A percentile compares a stretch with the other conserved stretches of the same genome.
Evolutionary conservation across 1,140 invertebrate genomes (phyloP).

Genomic region (Tetramorium parvispinum): DNA sequence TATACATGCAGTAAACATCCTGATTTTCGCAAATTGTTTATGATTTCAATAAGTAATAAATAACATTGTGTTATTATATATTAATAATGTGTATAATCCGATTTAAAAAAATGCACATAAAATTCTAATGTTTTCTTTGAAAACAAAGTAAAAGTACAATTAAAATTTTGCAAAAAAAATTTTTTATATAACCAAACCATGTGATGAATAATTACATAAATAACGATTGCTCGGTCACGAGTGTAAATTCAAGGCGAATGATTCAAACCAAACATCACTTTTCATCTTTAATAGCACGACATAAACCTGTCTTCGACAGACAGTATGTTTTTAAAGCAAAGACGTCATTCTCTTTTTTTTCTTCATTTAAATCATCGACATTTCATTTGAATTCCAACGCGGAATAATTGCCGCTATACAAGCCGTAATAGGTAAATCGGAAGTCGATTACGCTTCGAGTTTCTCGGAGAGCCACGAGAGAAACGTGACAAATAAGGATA

Average conservation of each 20-base stretch:
- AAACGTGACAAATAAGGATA: neutral
- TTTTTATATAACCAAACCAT: neutral
- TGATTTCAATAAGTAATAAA: neutral
- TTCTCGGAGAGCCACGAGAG: neutral
- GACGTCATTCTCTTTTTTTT: slow-evolving; percentile 1
- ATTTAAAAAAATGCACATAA: neutral
- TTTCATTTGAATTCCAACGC: neutral
- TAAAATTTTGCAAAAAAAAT: neutral
- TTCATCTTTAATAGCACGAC: neutral
- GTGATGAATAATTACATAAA: slow-evolving; percentile 6
- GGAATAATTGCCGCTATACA: neutral
- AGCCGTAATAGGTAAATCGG: neutral
- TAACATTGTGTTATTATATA: neutral
- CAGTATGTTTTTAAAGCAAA: neutral
- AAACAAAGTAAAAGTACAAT: neutral
- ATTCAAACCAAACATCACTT: slow-evolving; percentile 5
- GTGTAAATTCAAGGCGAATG: neutral
- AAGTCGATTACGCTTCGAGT: slow-evolving; percentile 3
- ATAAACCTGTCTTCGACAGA: slow-evolving; percentile 26
- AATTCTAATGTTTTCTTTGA: neutral
- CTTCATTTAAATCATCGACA: neutral
- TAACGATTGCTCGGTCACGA: neutral
- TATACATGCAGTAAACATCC: neutral
- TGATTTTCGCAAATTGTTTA: neutral
- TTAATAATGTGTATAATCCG: neutral